Evolutionary conservation across 2,113 vertebrate genomes (phyloP), one percentile per base, ranked within the genome.

Genomic region (Ibidorhyncha struthersii): DNA sequence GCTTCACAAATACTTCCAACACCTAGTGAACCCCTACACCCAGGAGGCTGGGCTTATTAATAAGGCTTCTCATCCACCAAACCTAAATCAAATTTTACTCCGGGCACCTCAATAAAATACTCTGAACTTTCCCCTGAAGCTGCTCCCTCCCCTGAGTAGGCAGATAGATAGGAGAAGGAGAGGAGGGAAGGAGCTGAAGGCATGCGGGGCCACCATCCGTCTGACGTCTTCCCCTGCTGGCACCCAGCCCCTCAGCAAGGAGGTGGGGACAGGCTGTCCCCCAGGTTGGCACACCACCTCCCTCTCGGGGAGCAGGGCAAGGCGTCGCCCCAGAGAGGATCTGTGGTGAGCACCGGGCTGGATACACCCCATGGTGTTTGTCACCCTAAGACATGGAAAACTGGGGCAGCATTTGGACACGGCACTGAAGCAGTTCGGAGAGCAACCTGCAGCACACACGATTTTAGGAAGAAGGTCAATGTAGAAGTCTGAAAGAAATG

Each of bases 171-270:
- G 30, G 8, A 52, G 38, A 14, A 76, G 19, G 20, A 9, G 12
- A 69, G 32, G 22, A 88, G 22, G 12, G 19, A 55, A 2, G 4
- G 20, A 32, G 7, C 9, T 53, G 36, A 32, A 43, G 34, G 30
- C 34, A 61, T 9, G 21, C 0, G 0, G 40, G 41, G 20, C 30
- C 49, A 40, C 47, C 61, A 47, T 52, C 47, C 56, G 32, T 18
- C 36, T 70, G 50, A 58, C 0, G 4, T 58, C 40, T 1, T 90
- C 34, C 61, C 23, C 21, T 59, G 41, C 25, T 22, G 76, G 52
- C 53, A 69, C 9, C 26, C 5, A 5, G 30, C 43, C 36, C 59
- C 55, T 80, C 69, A 66, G 29, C 67, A 43, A 23, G 55, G n/a
- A 59, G 47, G 30, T 47, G 43, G 29, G 40, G 14, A 65, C 26